A percentile compares a stretch with the other conserved stretches of the same genome.
Evolutionary conservation across 2,797 vertebrate species (phyloP).

Genomic region (Rhinoraja longicauda): DNA sequence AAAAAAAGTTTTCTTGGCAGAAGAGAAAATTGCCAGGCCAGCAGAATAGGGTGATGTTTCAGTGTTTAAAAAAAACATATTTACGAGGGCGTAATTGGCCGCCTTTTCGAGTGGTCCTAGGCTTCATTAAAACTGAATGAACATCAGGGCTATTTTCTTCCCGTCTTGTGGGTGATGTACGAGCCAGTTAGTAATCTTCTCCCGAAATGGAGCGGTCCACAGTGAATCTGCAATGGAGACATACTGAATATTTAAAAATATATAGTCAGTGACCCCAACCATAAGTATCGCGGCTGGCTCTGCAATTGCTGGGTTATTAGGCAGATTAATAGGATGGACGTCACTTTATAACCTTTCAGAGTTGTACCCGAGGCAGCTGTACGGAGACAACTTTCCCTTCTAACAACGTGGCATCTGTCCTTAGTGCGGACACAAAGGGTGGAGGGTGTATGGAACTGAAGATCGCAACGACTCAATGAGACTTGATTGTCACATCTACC

Average conservation of each 20-base stretch:
- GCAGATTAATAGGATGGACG: not conserved
- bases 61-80: not conserved
- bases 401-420: not conserved
- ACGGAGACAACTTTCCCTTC: not conserved
- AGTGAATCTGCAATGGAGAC: not conserved
- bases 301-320: not conserved
- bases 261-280: not conserved
- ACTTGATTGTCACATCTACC: no score
- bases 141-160: not conserved
- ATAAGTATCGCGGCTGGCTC: not conserved
- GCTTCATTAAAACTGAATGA: not conserved
- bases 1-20: not conserved
- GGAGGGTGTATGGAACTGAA: no score
- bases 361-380: not conserved
- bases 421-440: not conserved
- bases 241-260: slow-evolving; percentile 28
- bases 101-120: not conserved
- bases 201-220: not conserved
- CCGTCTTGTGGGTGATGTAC: not conserved
- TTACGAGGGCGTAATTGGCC: slow-evolving; percentile 8
- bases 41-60: not conserved
- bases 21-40: not conserved
- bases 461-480: no score
- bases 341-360: not conserved
- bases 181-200: not conserved